Conservation (phyloP, 2,797 vertebrate genomes). For the Sphaeramia orbicularis region DNA sequence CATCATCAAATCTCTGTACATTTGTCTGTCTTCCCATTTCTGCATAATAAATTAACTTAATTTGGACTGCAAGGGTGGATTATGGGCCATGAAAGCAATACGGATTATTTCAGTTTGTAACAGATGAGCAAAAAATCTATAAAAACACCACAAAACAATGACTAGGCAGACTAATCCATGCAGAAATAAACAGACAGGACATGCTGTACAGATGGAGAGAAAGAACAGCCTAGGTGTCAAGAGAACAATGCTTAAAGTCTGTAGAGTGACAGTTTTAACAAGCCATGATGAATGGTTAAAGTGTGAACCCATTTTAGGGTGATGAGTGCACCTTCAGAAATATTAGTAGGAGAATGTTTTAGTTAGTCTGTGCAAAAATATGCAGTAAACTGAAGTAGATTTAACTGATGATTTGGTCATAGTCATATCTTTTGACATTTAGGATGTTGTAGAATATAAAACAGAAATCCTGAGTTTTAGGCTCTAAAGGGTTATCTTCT, state of each 20-base stretch:
- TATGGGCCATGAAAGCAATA: constrained; percentile 50
- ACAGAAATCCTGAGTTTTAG: no score
- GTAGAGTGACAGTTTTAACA: constrained; percentile 20
- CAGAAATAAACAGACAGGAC: constrained; percentile 66
- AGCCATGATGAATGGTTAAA: not conserved
- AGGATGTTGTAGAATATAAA: no score
- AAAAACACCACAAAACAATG: constrained; percentile 68
- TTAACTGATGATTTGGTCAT: no score
- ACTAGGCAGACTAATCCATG: constrained; percentile 63
- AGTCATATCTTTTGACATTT: no score
- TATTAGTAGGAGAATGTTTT: no score
- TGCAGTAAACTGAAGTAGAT: no score
- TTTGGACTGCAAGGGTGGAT: constrained; percentile 58
- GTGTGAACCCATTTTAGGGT: not conserved
- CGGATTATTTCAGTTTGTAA: constrained; percentile 69
- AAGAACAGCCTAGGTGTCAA: constrained; percentile 36
- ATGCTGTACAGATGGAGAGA: constrained; percentile 68
- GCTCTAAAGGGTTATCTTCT: no score
- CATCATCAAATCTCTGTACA: constrained; percentile 1
- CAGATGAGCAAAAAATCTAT: constrained; percentile 57
- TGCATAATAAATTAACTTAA: constrained; percentile 33
- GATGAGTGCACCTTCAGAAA: no score
- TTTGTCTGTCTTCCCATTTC: constrained; percentile 2
- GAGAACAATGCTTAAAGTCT: constrained; percentile 37
- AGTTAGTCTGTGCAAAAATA: no score